Base-by-base conservation (phyloP, 2,888 invertebrate genomes). In the Rotaria macrura region DNA sequence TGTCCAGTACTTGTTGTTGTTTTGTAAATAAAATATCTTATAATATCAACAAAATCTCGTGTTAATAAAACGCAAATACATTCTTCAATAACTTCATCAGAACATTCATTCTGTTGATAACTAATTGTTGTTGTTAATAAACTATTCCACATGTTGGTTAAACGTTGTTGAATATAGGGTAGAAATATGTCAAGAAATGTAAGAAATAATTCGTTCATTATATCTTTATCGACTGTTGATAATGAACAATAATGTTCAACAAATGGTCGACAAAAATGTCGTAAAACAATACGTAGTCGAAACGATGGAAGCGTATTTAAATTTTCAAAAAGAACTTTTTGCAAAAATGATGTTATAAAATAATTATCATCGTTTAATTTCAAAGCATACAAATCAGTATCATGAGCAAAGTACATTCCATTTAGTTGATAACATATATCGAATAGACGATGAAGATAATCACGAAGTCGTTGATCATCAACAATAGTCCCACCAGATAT, bases 61-160 rank as follows among this genome's bases (percentile, higher is more conserved):
- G 79, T 79, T n/a, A 79, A 79, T 79, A 79, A 79, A 40, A 79
- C 79, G 25, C 79, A 79, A 43, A 79, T 25, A 79, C 79, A 79
- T 79, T 79, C 79, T 79, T 79, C 79, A 43, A 79, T 79, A 79
- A 79, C 79, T 79, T 79, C 79, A 79, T 79, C 79, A 25, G 79
- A 43, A 79, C 79, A 79, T 79, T 79, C 43, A n/a, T 43, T n/a
- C 9, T 79, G 43, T 79, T 79, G 79, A n/a, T 65, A 65, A 65
- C 38, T 65, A n/a, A 43, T 79, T 79, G 79, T 43, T 40, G 79
- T 79, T 43, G 79, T 43, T 43, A 79, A 79, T 79, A 79, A 43
- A 79, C 23, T 43, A n/a, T 43, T 25, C 79, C 79, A 79, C 79
- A 79, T 79, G 0, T 9, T 25, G 43, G 43, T 79, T 79, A 79